Conservation (phyloP, 2,888 invertebrate species). For the Rotaria sp. region DNA sequence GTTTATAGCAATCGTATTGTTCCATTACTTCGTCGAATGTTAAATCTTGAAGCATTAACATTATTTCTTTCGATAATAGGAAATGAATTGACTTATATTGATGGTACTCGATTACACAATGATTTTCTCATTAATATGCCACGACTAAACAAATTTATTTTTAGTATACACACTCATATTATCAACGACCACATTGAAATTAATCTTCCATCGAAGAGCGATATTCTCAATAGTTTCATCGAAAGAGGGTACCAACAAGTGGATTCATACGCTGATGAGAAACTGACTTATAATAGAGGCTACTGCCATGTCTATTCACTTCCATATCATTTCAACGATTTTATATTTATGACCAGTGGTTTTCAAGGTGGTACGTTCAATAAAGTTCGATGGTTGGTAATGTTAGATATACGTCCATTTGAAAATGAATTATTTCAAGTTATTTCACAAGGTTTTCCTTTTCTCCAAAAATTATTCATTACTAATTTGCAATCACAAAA, state of each 20-base stretch:
- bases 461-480: neutral
- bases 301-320: neutral
- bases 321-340: neutral
- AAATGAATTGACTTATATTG: neutral
- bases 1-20: neutral
- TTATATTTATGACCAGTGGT: neutral
- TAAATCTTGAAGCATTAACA: no score
- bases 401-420: neutral
- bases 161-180: neutral
- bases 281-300: neutral
- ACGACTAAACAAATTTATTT: neutral
- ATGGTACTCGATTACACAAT: neutral
- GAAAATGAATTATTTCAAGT: neutral
- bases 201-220: no score
- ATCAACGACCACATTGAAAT: neutral
- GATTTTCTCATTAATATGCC: neutral
- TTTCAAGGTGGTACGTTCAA: neutral
- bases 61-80: neutral
- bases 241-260: neutral
- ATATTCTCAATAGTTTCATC: neutral
- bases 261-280: neutral
- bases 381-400: neutral
- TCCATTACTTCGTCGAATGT: no score
- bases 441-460: neutral
- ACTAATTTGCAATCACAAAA: neutral